These are phyloP conservation scores for Dynastes tityus DNA, from an alignment of 2,888 invertebrate genomes.

Conservation along the genomic window DNA sequence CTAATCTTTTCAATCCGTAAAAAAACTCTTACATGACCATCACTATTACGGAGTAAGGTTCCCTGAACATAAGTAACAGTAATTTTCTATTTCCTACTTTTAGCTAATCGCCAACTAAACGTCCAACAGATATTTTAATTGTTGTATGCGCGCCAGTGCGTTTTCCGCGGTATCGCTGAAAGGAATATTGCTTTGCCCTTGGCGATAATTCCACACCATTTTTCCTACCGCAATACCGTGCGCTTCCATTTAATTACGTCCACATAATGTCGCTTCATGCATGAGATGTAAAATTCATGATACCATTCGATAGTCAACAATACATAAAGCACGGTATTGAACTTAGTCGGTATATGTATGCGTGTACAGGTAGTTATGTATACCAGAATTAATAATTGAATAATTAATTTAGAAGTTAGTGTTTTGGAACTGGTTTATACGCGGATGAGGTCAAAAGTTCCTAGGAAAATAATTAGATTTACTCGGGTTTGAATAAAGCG, in stretches of 20 bases:
- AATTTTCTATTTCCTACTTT: constrained; percentile 32
- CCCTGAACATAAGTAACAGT: neutral
- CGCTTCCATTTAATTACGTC: constrained; percentile 13
- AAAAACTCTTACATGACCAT: no score
- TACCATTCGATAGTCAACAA: neutral
- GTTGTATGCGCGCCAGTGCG: neutral
- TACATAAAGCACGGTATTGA: neutral
- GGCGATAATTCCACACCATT: constrained; percentile 20
- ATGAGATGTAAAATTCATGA: constrained; percentile 26
- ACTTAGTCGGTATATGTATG: neutral
- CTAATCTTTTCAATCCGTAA: no score
- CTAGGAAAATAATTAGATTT: no score
- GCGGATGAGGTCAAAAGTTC: no score
- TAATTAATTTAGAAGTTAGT: neutral
- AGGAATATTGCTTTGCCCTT: constrained; percentile 36
- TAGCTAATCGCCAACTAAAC: constrained; percentile 16
- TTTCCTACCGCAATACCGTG: neutral
- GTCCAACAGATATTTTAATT: constrained; percentile 30
- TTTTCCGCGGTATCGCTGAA: constrained; percentile 26
- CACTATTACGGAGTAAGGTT: neutral
- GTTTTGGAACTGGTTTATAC: neutral
- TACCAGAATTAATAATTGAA: neutral
- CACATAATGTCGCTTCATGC: constrained; percentile 13
- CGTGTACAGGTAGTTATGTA: no score
- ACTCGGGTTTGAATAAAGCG: no score